Percentiles rank a stretch among this genome's conserved stretches.
phyloP scores from a whole-genome alignment of 1,140 invertebrate genomes.

The Wasmannia auropunctata region DNA sequence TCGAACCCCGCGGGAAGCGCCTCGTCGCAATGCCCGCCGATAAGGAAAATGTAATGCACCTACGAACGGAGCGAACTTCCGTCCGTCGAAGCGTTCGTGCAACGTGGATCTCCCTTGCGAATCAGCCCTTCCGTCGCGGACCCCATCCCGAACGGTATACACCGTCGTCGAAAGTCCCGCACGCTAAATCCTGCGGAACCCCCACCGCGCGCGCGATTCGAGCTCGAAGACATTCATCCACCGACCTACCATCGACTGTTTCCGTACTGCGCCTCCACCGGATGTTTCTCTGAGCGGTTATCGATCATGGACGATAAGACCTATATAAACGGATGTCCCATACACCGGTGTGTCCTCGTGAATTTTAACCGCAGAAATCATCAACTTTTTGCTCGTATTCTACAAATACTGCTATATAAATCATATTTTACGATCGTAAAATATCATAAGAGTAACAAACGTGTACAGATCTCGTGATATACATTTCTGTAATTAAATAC shows the following conservation, averaged over 20 bases:
- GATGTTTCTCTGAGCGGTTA: slow-evolving; percentile 70
- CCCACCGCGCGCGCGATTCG: slow-evolving; percentile 52
- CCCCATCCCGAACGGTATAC: slow-evolving; percentile 16
- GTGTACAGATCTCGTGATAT: not conserved
- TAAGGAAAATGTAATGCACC: slow-evolving; percentile 65
- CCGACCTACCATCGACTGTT: slow-evolving; percentile 60
- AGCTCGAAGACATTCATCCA: slow-evolving; percentile 64
- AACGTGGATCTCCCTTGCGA: slow-evolving; percentile 31
- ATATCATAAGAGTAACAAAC: not conserved
- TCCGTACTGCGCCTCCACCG: slow-evolving; percentile 56
- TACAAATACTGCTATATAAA: not conserved
- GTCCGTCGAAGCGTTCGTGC: slow-evolving; percentile 16
- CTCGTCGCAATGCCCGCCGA: slow-evolving; percentile 36
- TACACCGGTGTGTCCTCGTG: not conserved
- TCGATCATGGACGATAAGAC: slow-evolving; percentile 60
- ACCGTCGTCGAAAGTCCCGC: slow-evolving; percentile 40
- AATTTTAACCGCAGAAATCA: slow-evolving; percentile 16
- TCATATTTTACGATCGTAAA: not conserved
- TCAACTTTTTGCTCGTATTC: not conserved
- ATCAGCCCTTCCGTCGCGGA: not conserved
- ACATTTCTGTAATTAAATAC: not conserved
- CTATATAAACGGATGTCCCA: not conserved
- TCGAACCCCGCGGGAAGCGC: slow-evolving; percentile 50
- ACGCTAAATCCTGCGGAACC: slow-evolving; percentile 63
- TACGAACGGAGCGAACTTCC: slow-evolving; percentile 56